Evolutionary conservation across 2,113 vertebrate genomes (phyloP), one percentile per base, ranked within the genome.

Genomic region (Anas platyrhynchos): DNA sequence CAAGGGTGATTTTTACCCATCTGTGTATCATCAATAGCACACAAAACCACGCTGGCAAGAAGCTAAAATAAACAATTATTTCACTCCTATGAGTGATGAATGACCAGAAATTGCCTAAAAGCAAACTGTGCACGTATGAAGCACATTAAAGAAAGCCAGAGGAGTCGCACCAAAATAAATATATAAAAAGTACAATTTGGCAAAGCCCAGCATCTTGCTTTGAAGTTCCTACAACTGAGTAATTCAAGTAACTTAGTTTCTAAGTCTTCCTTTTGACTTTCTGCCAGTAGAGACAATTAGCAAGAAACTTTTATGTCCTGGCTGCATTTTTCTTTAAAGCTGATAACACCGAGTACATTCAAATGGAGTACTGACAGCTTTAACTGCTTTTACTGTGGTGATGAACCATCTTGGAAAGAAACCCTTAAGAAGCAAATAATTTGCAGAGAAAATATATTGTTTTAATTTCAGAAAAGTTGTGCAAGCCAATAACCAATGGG

Each of bases 401-500:
- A 96, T 84, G 58, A 94, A 91, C 76, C 74, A 76, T 41, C 66
- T 11, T 43, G 38, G 54, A 83, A 59, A 83, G 91, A 91, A 68
- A 38, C 11, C 41, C 77, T 9, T 29, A 95, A 91, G 74, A 73
- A 48, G 88, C 56, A 94, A 94, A 81, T 88, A 90, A 90, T 84
- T 56, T 68, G 43, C 83, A 66, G 61, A 79, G 50, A 65, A 89
- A 95, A 90, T 89, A 26, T 54, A 83, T 52, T 84, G 77, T 26
- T 94, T 86, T 82, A 36, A 94, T 95, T 96, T 95, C 81, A 79
- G 73, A 11, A 17, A 81, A 91, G 85, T 18, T 18, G 5, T 2
- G 11, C 15, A 58, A 94, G 54, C 58, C 82, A 93, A 76, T 83
- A 95, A 93, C 65, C 66, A 79, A 38, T 13, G 41, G 41, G 75